Evolutionary conservation across 1,140 invertebrate genomes (phyloP).

Genomic region (Cyclargus thomasi): DNA sequence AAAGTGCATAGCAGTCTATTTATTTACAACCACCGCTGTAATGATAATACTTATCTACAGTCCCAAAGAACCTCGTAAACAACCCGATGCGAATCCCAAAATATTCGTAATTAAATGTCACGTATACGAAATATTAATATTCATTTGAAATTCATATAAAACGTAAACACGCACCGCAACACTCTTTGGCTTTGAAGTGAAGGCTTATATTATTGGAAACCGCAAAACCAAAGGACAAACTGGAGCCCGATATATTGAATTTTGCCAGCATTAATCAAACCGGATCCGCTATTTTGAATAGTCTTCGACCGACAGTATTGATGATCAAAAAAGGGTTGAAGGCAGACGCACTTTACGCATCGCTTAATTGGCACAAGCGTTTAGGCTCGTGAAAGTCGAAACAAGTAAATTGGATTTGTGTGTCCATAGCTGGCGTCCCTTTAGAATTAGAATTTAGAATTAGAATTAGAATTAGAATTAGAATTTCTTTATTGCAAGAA

Average conservation of each 20-base stretch:
- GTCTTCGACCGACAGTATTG: conserved; percentile 25
- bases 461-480: no score
- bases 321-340: conserved; percentile 32
- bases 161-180: neutral
- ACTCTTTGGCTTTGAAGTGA: conserved; percentile 14
- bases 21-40: no score
- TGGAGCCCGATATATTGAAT: conserved; percentile 17
- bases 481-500: no score
- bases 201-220: conserved; percentile 18
- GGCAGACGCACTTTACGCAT: conserved; percentile 50
- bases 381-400: conserved; percentile 59
- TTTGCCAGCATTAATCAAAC: conserved; percentile 27
- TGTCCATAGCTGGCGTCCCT: conserved; percentile 40
- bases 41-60: no score
- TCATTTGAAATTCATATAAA: neutral
- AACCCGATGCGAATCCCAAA: neutral
- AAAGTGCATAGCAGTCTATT: no score
- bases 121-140: neutral
- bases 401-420: conserved; percentile 63
- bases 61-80: no score
- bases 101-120: neutral
- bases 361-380: conserved; percentile 62
- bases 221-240: conserved; percentile 17
- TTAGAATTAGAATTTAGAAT: no score
- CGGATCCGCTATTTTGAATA: conserved; percentile 27